phyloP scores from a whole-genome alignment of 2,797 vertebrate genomes.

The Pampus argenteus region DNA sequence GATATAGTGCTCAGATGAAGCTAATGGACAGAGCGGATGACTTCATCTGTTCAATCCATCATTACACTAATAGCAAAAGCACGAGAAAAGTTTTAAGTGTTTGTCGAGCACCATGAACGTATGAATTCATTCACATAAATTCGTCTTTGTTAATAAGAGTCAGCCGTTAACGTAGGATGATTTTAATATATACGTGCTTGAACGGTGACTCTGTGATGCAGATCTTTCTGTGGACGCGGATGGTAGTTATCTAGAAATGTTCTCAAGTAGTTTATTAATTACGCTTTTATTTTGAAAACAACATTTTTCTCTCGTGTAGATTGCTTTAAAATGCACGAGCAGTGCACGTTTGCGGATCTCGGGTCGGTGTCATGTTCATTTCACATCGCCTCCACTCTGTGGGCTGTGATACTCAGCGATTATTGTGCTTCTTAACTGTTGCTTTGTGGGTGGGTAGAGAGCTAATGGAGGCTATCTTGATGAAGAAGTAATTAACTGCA shows the following conservation, averaged over 20 bases:
- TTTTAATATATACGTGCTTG: too few relatives aligned
- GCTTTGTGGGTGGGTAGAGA: constrained; percentile 52
- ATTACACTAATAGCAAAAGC: neutral
- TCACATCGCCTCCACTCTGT: constrained; percentile 32
- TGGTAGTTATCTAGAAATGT: neutral
- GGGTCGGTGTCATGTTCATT: constrained; percentile 28
- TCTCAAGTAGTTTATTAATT: neutral
- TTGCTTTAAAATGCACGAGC: constrained; percentile 7
- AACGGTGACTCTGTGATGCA: neutral
- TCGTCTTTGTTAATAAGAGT: too few relatives aligned
- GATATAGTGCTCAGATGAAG: neutral
- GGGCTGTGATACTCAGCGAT: constrained; percentile 47
- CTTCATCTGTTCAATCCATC: neutral
- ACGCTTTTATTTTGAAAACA: neutral
- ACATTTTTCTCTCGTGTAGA: neutral
- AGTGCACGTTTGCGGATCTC: constrained; percentile 6
- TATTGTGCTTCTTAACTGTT: constrained; percentile 34
- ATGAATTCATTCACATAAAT: too few relatives aligned
- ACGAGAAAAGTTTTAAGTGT: too few relatives aligned
- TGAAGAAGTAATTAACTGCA: constrained; percentile 61
- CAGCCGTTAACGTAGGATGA: neutral
- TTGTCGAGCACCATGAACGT: too few relatives aligned
- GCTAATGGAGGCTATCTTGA: constrained; percentile 59
- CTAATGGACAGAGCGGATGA: neutral
- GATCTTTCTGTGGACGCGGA: neutral